phyloP scores from a whole-genome alignment of 2,888 invertebrate genomes.

The Mactromeris polynyma region DNA sequence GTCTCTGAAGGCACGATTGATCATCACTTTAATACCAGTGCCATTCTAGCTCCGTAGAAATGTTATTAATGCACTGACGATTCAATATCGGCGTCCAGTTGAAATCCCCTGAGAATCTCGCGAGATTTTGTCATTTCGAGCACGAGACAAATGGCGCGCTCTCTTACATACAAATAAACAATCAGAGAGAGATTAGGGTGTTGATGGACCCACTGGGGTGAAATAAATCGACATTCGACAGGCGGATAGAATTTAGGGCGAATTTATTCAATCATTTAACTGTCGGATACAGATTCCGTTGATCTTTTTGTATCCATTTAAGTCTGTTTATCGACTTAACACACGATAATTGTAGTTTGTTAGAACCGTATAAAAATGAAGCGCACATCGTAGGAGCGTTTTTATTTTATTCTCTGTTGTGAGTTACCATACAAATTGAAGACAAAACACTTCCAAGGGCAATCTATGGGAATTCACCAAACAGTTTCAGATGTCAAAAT shows the following conservation, averaged over 20 bases:
- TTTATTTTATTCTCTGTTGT: neutral
- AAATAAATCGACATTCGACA: conserved; percentile 45
- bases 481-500: no score
- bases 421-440: neutral
- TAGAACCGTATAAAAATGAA: neutral
- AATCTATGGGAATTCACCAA: no score
- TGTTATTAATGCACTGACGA: conserved; percentile 75
- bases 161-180: conserved; percentile 73
- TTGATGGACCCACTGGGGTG: conserved; percentile 43
- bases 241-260: conserved; percentile 57
- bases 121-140: conserved; percentile 65
- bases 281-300: conserved; percentile 20
- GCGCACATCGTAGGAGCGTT: neutral
- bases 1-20: conserved; percentile 75
- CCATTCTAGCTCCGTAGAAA: conserved; percentile 72
- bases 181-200: conserved; percentile 50
- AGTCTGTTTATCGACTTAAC: conserved; percentile 21
- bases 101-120: conserved; percentile 66
- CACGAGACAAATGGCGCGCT: conserved; percentile 60
- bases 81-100: conserved; percentile 71
- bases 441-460: neutral
- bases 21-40: conserved; percentile 76
- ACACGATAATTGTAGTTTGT: neutral
- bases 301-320: conserved; percentile 22
- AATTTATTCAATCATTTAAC: conserved; percentile 65